phyloP scores from a whole-genome alignment of 2,888 invertebrate species.

The Synergus umbraculus region DNA sequence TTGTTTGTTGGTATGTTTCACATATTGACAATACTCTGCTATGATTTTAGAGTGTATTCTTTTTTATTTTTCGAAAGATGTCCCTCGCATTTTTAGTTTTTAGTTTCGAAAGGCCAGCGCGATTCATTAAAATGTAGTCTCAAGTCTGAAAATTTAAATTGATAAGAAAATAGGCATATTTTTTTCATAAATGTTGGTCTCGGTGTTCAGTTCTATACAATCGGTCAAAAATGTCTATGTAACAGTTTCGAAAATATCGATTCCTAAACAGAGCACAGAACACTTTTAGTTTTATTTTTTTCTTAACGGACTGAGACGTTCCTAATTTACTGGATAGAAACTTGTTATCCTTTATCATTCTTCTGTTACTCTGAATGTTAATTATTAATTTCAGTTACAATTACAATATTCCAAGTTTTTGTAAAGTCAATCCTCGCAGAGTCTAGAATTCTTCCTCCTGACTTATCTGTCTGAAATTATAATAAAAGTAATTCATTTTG shows the following conservation, averaged over 20 bases:
- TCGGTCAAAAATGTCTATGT: not conserved
- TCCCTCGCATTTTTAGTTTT: not conserved
- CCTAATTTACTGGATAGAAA: not conserved
- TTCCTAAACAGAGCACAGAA: not conserved
- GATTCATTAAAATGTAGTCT: conserved; percentile 1
- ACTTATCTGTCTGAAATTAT: not conserved
- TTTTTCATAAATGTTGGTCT: not conserved
- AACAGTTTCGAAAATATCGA: not conserved
- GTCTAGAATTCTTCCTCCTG: not conserved
- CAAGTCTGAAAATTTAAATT: conserved; percentile 4
- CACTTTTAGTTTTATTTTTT: not conserved
- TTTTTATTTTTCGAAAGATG: not conserved
- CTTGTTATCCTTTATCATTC: not conserved
- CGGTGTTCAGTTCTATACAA: not conserved
- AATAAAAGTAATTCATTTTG: not conserved
- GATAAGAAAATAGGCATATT: not conserved
- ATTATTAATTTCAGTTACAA: not conserved
- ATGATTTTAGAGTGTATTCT: conserved; percentile 15
- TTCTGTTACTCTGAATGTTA: not conserved
- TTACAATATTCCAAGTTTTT: not conserved
- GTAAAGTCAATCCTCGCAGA: not conserved
- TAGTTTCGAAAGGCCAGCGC: conserved; percentile 1
- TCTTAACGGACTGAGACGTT: not conserved
- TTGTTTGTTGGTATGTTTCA: not conserved
- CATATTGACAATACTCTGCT: conserved; percentile 37